These are phyloP conservation scores for Nymphalis c-album DNA, from an alignment of 2,888 invertebrate genomes.

Conservation along the genomic window DNA sequence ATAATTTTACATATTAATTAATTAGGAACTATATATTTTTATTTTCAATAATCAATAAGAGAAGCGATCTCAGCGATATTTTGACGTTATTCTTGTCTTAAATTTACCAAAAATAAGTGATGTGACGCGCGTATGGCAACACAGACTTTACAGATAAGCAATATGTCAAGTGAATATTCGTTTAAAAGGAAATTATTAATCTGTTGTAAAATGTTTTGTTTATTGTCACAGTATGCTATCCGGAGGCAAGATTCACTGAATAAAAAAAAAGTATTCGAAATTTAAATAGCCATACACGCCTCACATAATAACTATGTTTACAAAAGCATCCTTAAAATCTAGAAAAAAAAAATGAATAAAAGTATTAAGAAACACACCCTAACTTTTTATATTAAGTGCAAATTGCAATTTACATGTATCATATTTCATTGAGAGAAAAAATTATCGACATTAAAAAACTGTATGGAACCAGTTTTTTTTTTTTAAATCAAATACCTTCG, in stretches of 20 bases:
- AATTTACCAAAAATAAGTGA: constrained; percentile 38
- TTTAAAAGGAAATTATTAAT: too few relatives aligned
- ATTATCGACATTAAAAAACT: constrained; percentile 35
- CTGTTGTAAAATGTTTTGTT: too few relatives aligned
- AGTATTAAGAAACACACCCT: constrained; percentile 55
- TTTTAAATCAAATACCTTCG: not conserved
- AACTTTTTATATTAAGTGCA: constrained; percentile 51
- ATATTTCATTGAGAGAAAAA: constrained; percentile 35
- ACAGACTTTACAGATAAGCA: not conserved
- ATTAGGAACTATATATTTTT: constrained; percentile 63
- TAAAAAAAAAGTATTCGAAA: not conserved
- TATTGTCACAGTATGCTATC: too few relatives aligned
- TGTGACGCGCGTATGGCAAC: constrained; percentile 37
- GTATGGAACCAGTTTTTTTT: not conserved
- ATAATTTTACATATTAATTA: constrained; percentile 42
- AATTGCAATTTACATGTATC: constrained; percentile 56
- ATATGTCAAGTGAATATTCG: too few relatives aligned
- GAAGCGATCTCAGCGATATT: constrained; percentile 66
- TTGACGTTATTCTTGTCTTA: constrained; percentile 46
- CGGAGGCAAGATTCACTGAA: not conserved
- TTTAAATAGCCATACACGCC: constrained; percentile 34
- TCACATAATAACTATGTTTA: constrained; percentile 48
- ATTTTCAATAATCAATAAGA: constrained; percentile 38
- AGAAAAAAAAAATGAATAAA: constrained; percentile 54
- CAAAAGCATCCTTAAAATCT: constrained; percentile 72